phyloP scores from a whole-genome alignment of 2,888 invertebrate species.

The Aphrophora alni region DNA sequence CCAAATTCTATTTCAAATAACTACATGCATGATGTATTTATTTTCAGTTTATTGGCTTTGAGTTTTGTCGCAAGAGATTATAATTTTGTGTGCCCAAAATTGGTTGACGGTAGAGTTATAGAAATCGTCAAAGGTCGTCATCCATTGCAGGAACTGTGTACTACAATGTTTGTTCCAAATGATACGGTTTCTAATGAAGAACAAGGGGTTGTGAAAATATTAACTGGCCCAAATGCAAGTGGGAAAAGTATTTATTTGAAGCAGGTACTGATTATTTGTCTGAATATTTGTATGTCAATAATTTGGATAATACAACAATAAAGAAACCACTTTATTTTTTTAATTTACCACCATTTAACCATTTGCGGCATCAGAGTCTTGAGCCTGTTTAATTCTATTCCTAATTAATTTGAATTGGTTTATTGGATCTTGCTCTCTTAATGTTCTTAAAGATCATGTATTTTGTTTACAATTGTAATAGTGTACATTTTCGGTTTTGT shows the following conservation, averaged over 20 bases:
- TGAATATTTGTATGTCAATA: slow-evolving; percentile 13
- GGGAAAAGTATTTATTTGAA: slow-evolving; percentile 94
- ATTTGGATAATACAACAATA: not conserved
- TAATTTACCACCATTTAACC: no score
- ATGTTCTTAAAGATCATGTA: no score
- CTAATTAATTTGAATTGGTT: no score
- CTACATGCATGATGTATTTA: no score
- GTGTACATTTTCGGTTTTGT: no score
- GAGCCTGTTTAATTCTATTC: no score
- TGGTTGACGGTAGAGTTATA: slow-evolving; percentile 65
- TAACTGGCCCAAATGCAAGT: slow-evolving; percentile 90
- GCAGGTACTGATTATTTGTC: slow-evolving; percentile 65
- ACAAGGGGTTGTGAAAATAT: slow-evolving; percentile 70
- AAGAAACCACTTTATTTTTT: no score
- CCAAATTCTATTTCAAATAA: no score
- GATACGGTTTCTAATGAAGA: slow-evolving; percentile 66
- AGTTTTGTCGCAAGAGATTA: slow-evolving; percentile 69
- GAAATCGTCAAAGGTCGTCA: slow-evolving; percentile 74
- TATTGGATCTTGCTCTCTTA: no score
- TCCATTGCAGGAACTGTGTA: slow-evolving; percentile 74
- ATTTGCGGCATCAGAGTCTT: no score
- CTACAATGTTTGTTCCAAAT: slow-evolving; percentile 75
- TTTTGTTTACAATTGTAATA: no score
- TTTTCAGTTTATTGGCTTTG: slow-evolving; percentile 69
- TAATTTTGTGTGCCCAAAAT: slow-evolving; percentile 68